Base-by-base conservation (phyloP, 2,888 invertebrate species). In the Calliphora vomitoria region DNA sequence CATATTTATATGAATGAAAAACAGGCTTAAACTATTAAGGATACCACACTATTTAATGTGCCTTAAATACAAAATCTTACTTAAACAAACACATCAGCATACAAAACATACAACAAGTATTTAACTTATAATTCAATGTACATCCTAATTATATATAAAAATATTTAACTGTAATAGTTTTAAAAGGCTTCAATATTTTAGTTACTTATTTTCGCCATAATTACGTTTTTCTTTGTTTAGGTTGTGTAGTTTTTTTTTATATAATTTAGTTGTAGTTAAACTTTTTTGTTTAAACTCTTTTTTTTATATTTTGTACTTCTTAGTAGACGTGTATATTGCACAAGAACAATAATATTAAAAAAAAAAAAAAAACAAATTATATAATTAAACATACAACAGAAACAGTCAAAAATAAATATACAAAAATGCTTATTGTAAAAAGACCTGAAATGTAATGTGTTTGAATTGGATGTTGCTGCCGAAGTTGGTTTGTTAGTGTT, bases 11-110 rank as follows among this genome's bases (percentile, higher is more conserved):
- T 11, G 25, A 58, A 50, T 2, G 31, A 50, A 3, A 47, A 62
- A 71, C 50, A 50, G 35, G 38, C 15, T 75, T 72, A 79, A 78
- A 62, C n/a, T 50, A 25, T 74, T 79, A 79, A 74, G 74, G 47
- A 85, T 68, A 66, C 69, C 62, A 75, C 75, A 85, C 75, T 62
- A 71, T 68, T 68, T 15, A 76, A 87, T 78, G 87, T 87, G 87
- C 87, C 87, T 87, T 87, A 58, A 58, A 58, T 25, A 58, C 20
- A 58, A 25, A 20, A 74, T 76, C 31, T 44, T 44, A 11, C 10
- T 44, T 44, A 44, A 44, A 44, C 38, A 44, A 44, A 66, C 82
- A 78, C 55, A 66, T 38, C n/a, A 38, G 72, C 60, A 82, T 25
- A 68, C 58, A n/a, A 4, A 53, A 53, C 8, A 55, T 20, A 1